Conservation (phyloP, 2,888 invertebrate genomes). For the Timandra comae region DNA sequence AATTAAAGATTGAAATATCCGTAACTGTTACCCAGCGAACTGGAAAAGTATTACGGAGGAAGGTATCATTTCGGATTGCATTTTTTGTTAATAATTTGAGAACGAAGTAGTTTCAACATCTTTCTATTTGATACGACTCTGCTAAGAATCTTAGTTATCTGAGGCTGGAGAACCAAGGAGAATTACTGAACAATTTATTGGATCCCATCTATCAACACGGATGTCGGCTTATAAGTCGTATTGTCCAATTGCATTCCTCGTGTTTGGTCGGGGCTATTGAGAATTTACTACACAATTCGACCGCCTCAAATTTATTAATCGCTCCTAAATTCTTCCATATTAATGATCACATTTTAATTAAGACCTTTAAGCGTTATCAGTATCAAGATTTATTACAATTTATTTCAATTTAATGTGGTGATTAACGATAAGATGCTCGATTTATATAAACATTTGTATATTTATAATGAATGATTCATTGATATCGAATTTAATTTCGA, state of each 20-base stretch:
- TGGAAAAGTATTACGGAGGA: too few species aligned
- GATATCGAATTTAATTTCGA: background rate
- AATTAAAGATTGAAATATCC: too few species aligned
- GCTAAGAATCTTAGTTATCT: constrained; percentile 23
- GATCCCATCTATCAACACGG: constrained; percentile 53
- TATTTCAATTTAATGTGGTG: too few species aligned
- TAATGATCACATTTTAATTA: constrained; percentile 8
- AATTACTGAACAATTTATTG: constrained; percentile 55
- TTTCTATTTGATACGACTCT: background rate
- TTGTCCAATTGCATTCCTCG: constrained; percentile 61
- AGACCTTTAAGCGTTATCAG: constrained; percentile 1
- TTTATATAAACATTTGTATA: constrained; percentile 1
- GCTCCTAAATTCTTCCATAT: constrained; percentile 6
- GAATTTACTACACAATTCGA: constrained; percentile 37
- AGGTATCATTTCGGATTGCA: too few species aligned
- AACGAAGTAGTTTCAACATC: too few species aligned
- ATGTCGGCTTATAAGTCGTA: constrained; percentile 39
- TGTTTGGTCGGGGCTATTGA: constrained; percentile 27
- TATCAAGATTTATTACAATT: constrained; percentile 1
- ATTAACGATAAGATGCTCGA: constrained; percentile 1
- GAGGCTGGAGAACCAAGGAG: constrained; percentile 17
- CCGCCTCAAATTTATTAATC: constrained; percentile 11
- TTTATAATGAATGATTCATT: background rate
- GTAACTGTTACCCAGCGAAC: too few species aligned
- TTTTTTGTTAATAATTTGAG: too few species aligned